These are phyloP conservation scores for Reticulitermes lucifugus DNA, from an alignment of 2,888 invertebrate species.

Conservation along the genomic window DNA sequence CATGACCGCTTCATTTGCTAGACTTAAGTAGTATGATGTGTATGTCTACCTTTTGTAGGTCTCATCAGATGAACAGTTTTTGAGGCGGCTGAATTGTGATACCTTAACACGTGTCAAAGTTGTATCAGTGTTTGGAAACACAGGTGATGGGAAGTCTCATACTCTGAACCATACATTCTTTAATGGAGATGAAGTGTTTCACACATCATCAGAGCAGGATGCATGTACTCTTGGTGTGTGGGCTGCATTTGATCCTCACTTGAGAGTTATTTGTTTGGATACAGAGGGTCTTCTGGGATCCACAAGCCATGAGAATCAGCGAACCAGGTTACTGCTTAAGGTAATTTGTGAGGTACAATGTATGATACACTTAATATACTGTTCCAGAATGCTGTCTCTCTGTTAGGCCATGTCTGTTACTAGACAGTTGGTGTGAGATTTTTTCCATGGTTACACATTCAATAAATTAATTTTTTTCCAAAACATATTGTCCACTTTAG, in stretches of 20 bases:
- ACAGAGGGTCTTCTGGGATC: slow-evolving; percentile 83
- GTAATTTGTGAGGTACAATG: slow-evolving; percentile 57
- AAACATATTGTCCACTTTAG: too few species aligned
- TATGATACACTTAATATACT: too few species aligned
- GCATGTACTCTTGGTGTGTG: slow-evolving; percentile 84
- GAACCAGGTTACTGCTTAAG: slow-evolving; percentile 78
- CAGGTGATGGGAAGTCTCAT: slow-evolving; percentile 85
- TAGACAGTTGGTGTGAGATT: too few species aligned
- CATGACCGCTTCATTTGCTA: not conserved
- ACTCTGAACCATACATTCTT: slow-evolving; percentile 82
- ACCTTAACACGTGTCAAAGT: slow-evolving; percentile 75
- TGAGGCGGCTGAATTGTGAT: slow-evolving; percentile 65
- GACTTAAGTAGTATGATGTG: not conserved
- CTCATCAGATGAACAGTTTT: slow-evolving; percentile 68
- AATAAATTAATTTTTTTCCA: too few species aligned
- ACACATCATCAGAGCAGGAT: slow-evolving; percentile 74
- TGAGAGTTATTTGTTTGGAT: slow-evolving; percentile 78
- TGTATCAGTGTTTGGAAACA: slow-evolving; percentile 86
- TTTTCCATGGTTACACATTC: too few species aligned
- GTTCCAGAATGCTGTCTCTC: too few species aligned
- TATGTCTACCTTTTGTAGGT: slow-evolving; percentile 57
- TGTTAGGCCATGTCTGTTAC: too few species aligned
- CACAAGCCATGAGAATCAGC: slow-evolving; percentile 70
- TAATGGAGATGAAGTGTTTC: slow-evolving; percentile 72
- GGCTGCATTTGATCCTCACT: slow-evolving; percentile 76